A percentile compares a stretch with the other conserved stretches of the same genome.
These are phyloP conservation scores for Lycophotia porphyrea DNA, from an alignment of 2,888 invertebrate species.

Conservation along the genomic window DNA sequence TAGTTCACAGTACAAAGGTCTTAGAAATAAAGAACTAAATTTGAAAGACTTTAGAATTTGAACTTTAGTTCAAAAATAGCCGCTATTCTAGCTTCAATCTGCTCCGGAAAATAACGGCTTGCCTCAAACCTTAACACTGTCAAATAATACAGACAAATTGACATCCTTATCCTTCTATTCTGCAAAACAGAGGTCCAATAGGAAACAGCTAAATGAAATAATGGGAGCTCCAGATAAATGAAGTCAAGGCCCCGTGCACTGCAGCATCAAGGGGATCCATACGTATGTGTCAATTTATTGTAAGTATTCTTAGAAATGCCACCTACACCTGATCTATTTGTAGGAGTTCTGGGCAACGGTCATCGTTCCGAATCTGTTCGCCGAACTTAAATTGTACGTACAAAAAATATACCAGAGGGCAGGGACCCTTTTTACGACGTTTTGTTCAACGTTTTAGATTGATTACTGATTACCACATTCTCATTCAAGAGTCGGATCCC, in stretches of 20 bases:
- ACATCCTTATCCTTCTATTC: conserved; percentile 29
- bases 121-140: conserved; percentile 2
- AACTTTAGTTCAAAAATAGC: neutral
- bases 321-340: conserved; percentile 87
- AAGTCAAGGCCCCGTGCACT: conserved; percentile 67
- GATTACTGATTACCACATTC: conserved; percentile 26
- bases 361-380: conserved; percentile 77
- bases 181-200: conserved; percentile 54
- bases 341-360: conserved; percentile 79
- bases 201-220: conserved; percentile 65
- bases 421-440: conserved; percentile 42
- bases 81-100: neutral
- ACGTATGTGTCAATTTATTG: conserved; percentile 71
- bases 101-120: neutral
- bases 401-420: conserved; percentile 48
- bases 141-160: conserved; percentile 23
- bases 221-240: conserved; percentile 65
- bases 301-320: conserved; percentile 84
- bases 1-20: neutral
- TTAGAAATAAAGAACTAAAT: neutral
- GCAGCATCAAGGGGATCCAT: conserved; percentile 64
- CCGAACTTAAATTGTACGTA: conserved; percentile 59
- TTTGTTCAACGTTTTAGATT: conserved; percentile 25
- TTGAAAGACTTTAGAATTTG: neutral
- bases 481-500: neutral